phyloP scores from a whole-genome alignment of 2,113 vertebrate species.

The Calonectris borealis region DNA sequence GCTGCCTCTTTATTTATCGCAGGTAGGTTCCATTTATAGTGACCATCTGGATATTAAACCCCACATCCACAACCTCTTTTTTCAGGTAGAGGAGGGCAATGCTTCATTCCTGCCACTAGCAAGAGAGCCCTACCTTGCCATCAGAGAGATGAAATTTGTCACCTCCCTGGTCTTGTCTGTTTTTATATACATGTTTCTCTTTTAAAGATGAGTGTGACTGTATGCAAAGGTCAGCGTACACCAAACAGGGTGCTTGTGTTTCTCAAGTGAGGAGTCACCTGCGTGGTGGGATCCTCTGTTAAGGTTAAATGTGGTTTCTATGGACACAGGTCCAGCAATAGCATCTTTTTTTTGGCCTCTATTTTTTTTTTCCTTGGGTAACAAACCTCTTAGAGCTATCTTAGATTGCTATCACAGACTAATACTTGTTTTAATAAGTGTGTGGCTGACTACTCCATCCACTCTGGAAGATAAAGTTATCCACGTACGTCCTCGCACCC shows the following conservation, averaged over 20 bases:
- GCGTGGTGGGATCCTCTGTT: neutral
- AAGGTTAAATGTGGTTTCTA: slow-evolving; percentile 21
- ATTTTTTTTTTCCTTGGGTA: neutral
- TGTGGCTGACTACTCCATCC: neutral
- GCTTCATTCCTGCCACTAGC: slow-evolving; percentile 24
- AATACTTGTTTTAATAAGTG: slow-evolving; percentile 40
- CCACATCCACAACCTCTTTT: neutral
- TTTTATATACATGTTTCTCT: neutral
- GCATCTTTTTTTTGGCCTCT: neutral
- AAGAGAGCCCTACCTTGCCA: neutral
- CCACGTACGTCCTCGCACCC: neutral
- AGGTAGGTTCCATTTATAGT: neutral
- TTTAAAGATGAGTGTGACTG: neutral
- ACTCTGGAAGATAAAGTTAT: neutral
- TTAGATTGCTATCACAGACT: slow-evolving; percentile 37
- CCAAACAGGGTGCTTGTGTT: neutral
- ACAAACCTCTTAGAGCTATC: slow-evolving; percentile 32
- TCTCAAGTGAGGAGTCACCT: neutral
- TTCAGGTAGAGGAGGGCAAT: neutral
- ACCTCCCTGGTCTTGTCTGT: slow-evolving; percentile 33
- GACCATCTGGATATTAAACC: neutral
- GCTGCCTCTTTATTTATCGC: neutral
- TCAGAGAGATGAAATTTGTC: slow-evolving; percentile 52
- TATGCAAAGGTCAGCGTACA: neutral
- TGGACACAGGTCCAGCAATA: neutral